Evolutionary conservation across 1,140 invertebrate genomes (phyloP), one percentile per base, ranked within the genome.

Genomic region (Coboldia fuscipes): DNA sequence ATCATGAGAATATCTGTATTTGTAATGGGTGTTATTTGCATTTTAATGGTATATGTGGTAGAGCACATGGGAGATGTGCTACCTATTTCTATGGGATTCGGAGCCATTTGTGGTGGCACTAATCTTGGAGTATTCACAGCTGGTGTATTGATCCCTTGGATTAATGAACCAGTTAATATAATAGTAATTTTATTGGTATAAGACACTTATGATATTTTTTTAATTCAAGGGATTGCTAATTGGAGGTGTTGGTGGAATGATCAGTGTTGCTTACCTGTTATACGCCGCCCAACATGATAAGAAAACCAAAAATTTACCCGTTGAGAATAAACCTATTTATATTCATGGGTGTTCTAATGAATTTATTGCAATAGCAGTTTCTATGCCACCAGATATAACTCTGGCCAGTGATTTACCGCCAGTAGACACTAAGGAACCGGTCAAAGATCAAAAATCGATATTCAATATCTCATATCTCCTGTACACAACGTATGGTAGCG

Each of bases 91-190:
- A 74, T 71, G 48, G 76, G 65, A 33, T 45, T 79, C 12, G 62
- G 62, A 0, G 65, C 74, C 0, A 71, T 77, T 16, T 68, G 70
- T 4, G 71, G 66, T 49, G 83, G 81, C 28, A 76, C 81, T 1
- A 61, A 79, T 1, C 48, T 84, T 18, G 81, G 75, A 18, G 64
- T 86, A 32, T 88, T 86, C 50, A 70, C 68, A 1, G 71, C 84
- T 51, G 83, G 82, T 16, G 62, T 86, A 37, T 63, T 86, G 42
- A 55, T 84, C 42, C 82, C 81, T 0, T 81, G 76, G 65, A 68
- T 82, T 7, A 76, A 77, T 54, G 61, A 64, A 10, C 69, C 61
- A 39, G 77, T 75, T 57, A 43, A 48, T 19, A 30, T 28, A n/a
- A 21, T 10, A 19, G n/a, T 6, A n/a, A 18, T 17, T 9, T 22